Percentiles rank a stretch among this genome's conserved stretches.
Conservation (phyloP, 2,888 invertebrate species). For the Pheosia tremula region DNA sequence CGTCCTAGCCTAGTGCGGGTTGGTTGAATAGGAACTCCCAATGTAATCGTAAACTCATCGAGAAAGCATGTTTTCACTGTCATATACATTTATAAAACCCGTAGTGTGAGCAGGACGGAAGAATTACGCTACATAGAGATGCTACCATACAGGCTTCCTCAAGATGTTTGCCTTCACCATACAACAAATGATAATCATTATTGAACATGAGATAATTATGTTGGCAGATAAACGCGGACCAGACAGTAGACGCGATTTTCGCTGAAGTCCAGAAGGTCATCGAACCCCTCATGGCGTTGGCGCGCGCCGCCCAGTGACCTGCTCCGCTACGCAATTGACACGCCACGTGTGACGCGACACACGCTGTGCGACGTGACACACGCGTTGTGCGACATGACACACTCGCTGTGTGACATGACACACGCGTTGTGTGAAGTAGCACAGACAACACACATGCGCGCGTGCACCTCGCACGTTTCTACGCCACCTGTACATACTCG, state of each 20-base stretch:
- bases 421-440: background rate
- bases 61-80: too few relatives aligned
- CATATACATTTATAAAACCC: too few relatives aligned
- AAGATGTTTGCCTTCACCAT: too few relatives aligned
- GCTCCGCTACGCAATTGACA: background rate
- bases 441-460: background rate
- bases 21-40: too few relatives aligned
- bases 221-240: conserved; percentile 92
- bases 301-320: background rate
- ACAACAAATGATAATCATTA: background rate
- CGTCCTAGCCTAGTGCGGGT: too few relatives aligned
- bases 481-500: conserved; percentile 38
- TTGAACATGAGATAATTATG: background rate
- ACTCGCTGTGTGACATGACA: background rate
- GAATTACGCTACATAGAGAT: too few relatives aligned
- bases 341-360: background rate
- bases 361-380: background rate
- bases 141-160: too few relatives aligned
- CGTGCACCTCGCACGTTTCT: conserved; percentile 13
- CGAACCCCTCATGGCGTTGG: conserved; percentile 75
- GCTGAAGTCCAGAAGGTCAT: conserved; percentile 86
- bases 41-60: too few relatives aligned
- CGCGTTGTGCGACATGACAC: background rate
- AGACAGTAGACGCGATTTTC: conserved; percentile 90
- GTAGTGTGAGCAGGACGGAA: too few relatives aligned